Evolutionary conservation across 2,888 invertebrate genomes (phyloP), one percentile per base, ranked within the genome.

Genomic region (Scaptodrosophila latifasciaeformis): DNA sequence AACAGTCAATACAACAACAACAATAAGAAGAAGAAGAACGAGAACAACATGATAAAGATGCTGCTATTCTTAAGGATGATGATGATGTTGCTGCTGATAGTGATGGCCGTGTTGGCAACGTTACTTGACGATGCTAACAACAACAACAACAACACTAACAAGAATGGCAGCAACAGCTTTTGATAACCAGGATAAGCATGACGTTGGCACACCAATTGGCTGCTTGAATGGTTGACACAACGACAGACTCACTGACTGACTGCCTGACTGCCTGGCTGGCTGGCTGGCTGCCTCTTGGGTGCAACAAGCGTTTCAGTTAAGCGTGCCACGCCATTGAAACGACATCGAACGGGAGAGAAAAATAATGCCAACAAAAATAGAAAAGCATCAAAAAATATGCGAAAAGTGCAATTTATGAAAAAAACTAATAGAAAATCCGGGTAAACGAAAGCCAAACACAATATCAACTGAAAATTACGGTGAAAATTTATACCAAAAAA

Each of bases 271-370:
- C n/a, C 31, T 12, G 31, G 9, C 31, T 61, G 61, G 40, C 55
- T 21, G 43, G 42, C 24, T 35, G 55, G 45, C 61, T n/a, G 53
- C 31, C 29, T 37, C 55, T 62, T 51, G 76, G 71, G 77, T 74
- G 72, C 80, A 79, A 72, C 74, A 76, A 79, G 80, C 79, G 65
- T 76, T 69, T 58, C 80, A 69, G 72, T 69, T 69, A 74, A 70
- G 64, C 57, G 76, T 61, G 61, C 63, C 53, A 61, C 77, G 76
- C 79, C 79, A 72, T 66, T 59, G 50, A 50, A 66, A 64, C 72
- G 63, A 76, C 49, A 39, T 46, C 31, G 12, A 7, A 31, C 31
- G 31, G 10, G 2, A 12, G 40, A 40, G 40, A 34, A 39, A 51
- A 54, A 52, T 12, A 47, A 49, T n/a, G n/a, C n/a, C n/a, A n/a